Conservation (phyloP, 2,888 invertebrate genomes). For the Encarsia formosa region DNA sequence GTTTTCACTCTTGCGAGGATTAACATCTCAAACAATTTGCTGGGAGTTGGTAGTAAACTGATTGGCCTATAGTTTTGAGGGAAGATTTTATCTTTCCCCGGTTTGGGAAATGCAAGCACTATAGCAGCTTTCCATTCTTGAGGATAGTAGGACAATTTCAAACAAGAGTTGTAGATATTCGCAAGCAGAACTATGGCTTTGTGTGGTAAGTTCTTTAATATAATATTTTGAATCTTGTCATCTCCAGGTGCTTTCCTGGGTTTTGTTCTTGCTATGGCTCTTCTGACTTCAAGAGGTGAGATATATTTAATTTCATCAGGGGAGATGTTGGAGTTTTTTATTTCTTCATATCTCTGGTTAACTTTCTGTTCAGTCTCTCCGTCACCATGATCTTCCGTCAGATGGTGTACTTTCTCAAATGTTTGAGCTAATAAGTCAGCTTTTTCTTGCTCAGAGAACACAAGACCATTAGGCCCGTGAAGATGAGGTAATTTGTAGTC, state of each 20-base stretch:
- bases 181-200: background rate
- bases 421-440: background rate
- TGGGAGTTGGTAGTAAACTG: background rate
- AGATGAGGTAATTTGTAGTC: conserved; percentile 15
- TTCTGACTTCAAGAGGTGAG: background rate
- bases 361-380: background rate
- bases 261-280: background rate
- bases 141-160: background rate
- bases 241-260: conserved; percentile 16
- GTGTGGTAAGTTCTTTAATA: conserved; percentile 3
- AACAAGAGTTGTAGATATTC: background rate
- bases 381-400: conserved; percentile 12
- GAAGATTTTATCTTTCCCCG: background rate
- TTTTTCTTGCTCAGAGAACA: background rate
- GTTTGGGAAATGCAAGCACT: background rate
- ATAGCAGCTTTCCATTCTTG: background rate
- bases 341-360: background rate
- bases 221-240: conserved; percentile 13
- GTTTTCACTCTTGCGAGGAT: background rate
- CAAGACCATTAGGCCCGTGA: conserved; percentile 8
- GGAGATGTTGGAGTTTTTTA: background rate
- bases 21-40: background rate
- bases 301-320: background rate
- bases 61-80: background rate
- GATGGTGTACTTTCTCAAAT: conserved; percentile 1